These are phyloP conservation scores for Brachyrhaphis roseni DNA, from an alignment of 2,797 vertebrate genomes.

Conservation along the genomic window DNA sequence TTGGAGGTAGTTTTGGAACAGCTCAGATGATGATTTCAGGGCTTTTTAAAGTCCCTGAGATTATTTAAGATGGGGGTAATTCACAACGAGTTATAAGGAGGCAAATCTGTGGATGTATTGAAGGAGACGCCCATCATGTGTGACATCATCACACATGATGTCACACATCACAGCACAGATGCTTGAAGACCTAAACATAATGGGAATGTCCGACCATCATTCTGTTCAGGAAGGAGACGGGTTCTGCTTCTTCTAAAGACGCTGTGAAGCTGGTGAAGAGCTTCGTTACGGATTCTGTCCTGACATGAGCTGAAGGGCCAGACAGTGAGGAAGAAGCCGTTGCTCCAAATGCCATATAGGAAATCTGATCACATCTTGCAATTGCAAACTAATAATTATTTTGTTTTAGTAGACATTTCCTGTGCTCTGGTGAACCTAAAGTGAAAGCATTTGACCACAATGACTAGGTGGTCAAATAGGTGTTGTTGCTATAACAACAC, in stretches of 20 bases:
- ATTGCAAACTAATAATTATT: neutral
- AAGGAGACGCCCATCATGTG: neutral
- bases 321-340: neutral
- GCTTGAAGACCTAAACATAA: neutral
- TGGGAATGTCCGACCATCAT: neutral
- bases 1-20: neutral
- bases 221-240: no score
- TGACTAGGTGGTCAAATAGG: neutral
- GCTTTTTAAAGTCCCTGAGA: no score
- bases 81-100: neutral
- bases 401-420: neutral
- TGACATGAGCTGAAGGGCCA: neutral
- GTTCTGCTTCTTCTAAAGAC: neutral
- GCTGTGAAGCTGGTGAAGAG: neutral
- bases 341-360: no score
- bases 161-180: no score
- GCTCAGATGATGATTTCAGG: neutral
- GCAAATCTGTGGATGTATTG: neutral
- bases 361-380: neutral
- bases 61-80: neutral
- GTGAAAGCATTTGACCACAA: neutral
- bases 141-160: neutral
- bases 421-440: neutral
- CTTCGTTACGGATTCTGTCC: neutral
- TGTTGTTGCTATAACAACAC: no score